Evolutionary conservation across 2,888 invertebrate genomes (phyloP), one percentile per base, ranked within the genome.

Genomic region (Elmis aenea): DNA sequence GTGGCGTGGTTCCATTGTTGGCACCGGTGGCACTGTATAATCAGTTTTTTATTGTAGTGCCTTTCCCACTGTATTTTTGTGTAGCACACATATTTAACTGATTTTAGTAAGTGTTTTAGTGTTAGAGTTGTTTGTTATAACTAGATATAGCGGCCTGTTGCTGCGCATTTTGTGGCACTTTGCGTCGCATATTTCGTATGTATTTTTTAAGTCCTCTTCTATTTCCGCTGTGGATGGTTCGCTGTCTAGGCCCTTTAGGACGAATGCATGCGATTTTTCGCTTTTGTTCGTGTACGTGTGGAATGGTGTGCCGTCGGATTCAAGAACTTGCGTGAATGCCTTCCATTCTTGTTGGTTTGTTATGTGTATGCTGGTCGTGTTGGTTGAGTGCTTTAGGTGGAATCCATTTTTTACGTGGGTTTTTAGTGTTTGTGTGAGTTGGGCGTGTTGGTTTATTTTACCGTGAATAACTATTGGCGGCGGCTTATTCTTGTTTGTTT

Each of bases 401-500:
- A 18, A 18, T 5, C 18, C 18, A 5, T 18, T 18, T 5, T 8
- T 18, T 18, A 18, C 8, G 5, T 18, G 5, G 18, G 5, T 8
- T 18, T 8, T 18, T 5, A 18, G 5, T 18, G 5, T 8, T 18
- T 18, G 5, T 5, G 8, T 8, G 5, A 18, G 18, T 8, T 18
- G 18, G 5, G 5, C 8, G 8, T 18, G 18, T 5, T 18, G 5
- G 5, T 18, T 18, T 8, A 8, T 8, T 8, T 18, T 18, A 8
- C 18, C 18, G 18, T 18, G 18, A 18, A 18, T 18, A 18, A 18
- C 18, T 5, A 18, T 18, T 8, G 18, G 18, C 18, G 18, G 18
- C 18, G 18, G 18, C 18, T n/a, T n/a, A n/a, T n/a, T n/a, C n/a
- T 20, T 20, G 20, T 61, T 66, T 41, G 12, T 67, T 5, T 63